These are phyloP conservation scores for Lepilemur ruficaudatus DNA, from an alignment of 2,797 vertebrate species.

Conservation along the genomic window DNA sequence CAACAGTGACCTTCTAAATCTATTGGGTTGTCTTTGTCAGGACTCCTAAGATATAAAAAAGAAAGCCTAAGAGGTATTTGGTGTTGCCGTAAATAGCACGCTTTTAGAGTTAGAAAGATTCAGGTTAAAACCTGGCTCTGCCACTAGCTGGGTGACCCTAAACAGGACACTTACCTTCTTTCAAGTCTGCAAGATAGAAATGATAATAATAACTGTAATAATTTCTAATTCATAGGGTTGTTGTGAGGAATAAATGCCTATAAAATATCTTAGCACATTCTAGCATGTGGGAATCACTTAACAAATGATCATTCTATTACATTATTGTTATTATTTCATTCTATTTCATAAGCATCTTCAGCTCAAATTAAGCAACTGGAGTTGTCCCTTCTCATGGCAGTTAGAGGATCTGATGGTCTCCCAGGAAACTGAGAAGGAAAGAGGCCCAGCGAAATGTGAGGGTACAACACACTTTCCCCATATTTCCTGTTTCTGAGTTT, in stretches of 20 bases:
- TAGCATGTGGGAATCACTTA: neutral
- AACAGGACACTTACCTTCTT: neutral
- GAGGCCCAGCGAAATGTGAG: neutral
- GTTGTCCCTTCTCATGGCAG: neutral
- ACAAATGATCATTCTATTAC: conserved; percentile 23
- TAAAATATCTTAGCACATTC: conserved; percentile 18
- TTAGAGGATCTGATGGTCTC: neutral
- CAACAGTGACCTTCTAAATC: neutral
- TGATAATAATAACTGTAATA: neutral
- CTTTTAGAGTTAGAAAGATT: neutral
- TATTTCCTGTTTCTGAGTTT: conserved; percentile 37
- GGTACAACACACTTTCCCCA: neutral
- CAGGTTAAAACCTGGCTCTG: neutral
- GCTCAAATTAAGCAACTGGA: neutral
- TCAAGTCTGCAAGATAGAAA: conserved; percentile 12
- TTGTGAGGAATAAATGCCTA: neutral
- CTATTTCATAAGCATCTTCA: conserved; percentile 32
- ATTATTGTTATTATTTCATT: conserved; percentile 13
- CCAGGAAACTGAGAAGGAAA: neutral
- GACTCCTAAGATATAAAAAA: conserved; percentile 36
- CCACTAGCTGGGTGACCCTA: neutral
- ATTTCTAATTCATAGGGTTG: conserved; percentile 9
- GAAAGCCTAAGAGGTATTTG: neutral
- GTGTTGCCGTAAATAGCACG: neutral
- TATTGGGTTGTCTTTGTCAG: neutral